Evolutionary conservation across 2,113 vertebrate genomes (phyloP), one percentile per base, ranked within the genome.

Genomic region (Paracanthobrama guichenoti): DNA sequence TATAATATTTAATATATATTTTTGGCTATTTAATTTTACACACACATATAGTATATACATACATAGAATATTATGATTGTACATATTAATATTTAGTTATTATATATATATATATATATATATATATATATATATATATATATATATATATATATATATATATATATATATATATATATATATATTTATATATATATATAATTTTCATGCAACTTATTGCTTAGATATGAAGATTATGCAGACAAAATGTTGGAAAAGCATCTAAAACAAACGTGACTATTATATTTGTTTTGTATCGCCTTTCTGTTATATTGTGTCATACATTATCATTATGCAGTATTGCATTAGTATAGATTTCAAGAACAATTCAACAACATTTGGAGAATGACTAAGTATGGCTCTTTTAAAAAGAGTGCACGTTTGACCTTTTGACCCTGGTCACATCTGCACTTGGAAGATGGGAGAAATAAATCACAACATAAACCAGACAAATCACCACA

Each of bases 351-450:
- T 50, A 50, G 73, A 76, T 76, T 24, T 72, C 13, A 62, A 46
- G 20, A 44, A 35, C 35, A 31, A 28, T 6, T 1, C 42, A 31
- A 31, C 44, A 20, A 3, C 22, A n/a, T 67, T 22, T 81, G 46
- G 6, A 4, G 79, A 67, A 53, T 81, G 62, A 53, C 18, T 22
- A 53, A 35, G 42, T 39, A 35, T 5, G 66, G 26, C 66, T 79
- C 57, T 67, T 67, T 64, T 75, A 60, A 74, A 16, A 26, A 72
- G 35, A 62, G 10, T 53, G 60, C 69, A 50, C 39, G 50, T 59
- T 82, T 87, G 81, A 87, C 86, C 86, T 83, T 79, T 87, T 83
- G 80, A 79, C 75, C 84, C 57, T 57, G 35, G 80, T 31, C 80
- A 87, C 86, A 85, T 79, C 84, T 87, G 86, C 57, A 83, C 59